These are phyloP conservation scores for Drosophila pseudoobscura DNA, from an alignment of 1,140 invertebrate species.

Conservation along the genomic window DNA sequence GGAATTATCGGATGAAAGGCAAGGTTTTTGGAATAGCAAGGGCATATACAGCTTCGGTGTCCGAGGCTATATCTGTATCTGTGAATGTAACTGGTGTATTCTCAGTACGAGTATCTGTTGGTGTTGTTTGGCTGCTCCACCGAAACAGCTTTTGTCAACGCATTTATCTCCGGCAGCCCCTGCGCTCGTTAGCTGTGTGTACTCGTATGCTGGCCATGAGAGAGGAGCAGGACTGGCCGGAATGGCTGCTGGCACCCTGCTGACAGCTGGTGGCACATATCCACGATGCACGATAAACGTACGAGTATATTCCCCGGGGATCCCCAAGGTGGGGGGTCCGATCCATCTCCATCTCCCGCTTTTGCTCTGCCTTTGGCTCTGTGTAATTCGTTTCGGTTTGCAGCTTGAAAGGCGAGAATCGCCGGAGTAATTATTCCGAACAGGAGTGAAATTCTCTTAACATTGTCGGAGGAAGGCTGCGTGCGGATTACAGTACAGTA, in stretches of 20 bases:
- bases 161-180: background rate
- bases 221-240: background rate
- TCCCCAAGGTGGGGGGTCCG: too few relatives aligned
- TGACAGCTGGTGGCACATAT: conserved; percentile 34
- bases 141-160: conserved; percentile 14
- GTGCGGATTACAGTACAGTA: too few relatives aligned
- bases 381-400: too few relatives aligned
- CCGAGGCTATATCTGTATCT: background rate
- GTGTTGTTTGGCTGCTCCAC: conserved; percentile 2
- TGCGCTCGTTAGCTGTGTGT: background rate
- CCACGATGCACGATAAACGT: background rate
- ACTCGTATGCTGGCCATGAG: background rate
- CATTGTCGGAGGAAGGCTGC: too few relatives aligned
- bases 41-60: too few relatives aligned
- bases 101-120: background rate
- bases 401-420: too few relatives aligned
- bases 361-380: too few relatives aligned
- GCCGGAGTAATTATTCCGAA: too few relatives aligned
- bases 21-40: background rate
- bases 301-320: too few relatives aligned
- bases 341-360: too few relatives aligned
- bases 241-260: conserved; percentile 11
- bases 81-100: background rate
- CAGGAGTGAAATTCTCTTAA: too few relatives aligned
- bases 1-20: too few relatives aligned